Evolutionary conservation across 2,113 vertebrate species (phyloP).

Genomic region (Sus scrofa): T2T-Sscrofa CM000820.6:9126001-9126500

Average conservation of each 20-base stretch:
- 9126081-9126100: neutral
- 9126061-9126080: neutral
- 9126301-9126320: conserved; percentile 11
- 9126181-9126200: neutral
- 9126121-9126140: neutral
- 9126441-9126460: neutral
- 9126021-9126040: neutral
- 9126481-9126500: neutral
- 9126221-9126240: conserved; percentile 33
- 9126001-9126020: neutral
- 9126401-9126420: neutral
- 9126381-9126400: conserved; percentile 6
- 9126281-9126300: neutral
- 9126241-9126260: neutral
- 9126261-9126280: conserved; percentile 18
- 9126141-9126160: neutral
- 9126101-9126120: conserved; percentile 19
- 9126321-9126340: neutral
- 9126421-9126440: neutral
- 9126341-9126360: neutral
- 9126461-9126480: neutral
- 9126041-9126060: neutral
- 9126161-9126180: neutral
- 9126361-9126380: neutral
- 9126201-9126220: neutral